Percentiles rank a stretch among this genome's conserved stretches.
Conservation (phyloP, 1,140 invertebrate species). For the Macrocentrus cingulum region DNA sequence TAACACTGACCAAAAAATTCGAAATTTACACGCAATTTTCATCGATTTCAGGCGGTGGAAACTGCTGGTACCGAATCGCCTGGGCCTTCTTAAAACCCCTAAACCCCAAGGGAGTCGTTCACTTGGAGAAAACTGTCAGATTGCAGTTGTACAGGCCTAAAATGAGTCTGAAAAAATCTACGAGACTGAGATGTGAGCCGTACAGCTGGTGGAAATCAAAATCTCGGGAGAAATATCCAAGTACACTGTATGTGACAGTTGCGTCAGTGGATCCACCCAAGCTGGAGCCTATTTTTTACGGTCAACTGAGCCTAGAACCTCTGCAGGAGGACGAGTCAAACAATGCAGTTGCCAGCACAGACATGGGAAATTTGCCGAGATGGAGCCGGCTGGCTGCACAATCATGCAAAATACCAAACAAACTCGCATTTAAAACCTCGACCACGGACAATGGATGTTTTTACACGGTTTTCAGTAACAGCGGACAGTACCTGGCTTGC, state of each 20-base stretch:
- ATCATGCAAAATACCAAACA: conserved; percentile 66
- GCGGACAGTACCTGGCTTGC: conserved; percentile 61
- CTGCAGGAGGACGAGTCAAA: conserved; percentile 27
- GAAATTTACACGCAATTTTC: not conserved
- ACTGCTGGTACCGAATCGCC: conserved; percentile 65
- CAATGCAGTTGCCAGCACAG: conserved; percentile 27
- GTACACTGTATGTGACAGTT: conserved; percentile 48
- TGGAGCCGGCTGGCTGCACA: conserved; percentile 64
- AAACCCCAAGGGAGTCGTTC: conserved; percentile 57
- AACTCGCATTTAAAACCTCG: conserved; percentile 48
- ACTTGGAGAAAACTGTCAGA: conserved; percentile 61
- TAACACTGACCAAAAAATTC: not conserved
- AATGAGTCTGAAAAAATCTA: conserved; percentile 32
- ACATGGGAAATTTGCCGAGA: conserved; percentile 39
- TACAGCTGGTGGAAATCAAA: conserved; percentile 54
- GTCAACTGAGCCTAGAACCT: conserved; percentile 40
- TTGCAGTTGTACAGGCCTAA: conserved; percentile 64
- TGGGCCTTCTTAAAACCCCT: conserved; percentile 70
- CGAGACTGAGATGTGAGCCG: conserved; percentile 42
- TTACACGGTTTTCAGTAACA: conserved; percentile 55
- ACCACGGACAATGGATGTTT: conserved; percentile 57
- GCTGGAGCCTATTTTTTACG: conserved; percentile 47
- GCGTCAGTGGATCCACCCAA: conserved; percentile 43
- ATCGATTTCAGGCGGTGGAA: conserved; percentile 48
- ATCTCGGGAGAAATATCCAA: conserved; percentile 45